Evolutionary conservation across 1,140 invertebrate species (phyloP).

Genomic region (Leguminivora glycinivorella): DNA sequence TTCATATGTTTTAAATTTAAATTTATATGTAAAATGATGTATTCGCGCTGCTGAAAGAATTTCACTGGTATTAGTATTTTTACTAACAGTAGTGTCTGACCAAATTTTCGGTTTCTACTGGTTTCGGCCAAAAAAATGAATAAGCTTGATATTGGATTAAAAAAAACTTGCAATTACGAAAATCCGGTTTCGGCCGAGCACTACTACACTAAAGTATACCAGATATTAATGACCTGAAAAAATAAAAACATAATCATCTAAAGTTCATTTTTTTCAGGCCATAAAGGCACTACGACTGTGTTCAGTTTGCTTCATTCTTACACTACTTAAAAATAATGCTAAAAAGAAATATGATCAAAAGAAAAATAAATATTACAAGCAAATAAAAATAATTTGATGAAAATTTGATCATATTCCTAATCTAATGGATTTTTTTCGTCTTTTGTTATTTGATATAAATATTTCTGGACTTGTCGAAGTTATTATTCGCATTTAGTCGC

Average conservation of each 20-base stretch:
- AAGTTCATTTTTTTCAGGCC: background rate
- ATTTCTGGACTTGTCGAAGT: no score
- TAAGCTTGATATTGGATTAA: no score
- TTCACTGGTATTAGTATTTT: no score
- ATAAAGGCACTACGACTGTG: background rate
- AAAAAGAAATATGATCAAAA: slow-evolving; percentile 24
- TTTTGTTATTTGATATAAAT: background rate
- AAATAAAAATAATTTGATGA: background rate
- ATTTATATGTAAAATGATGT: no score
- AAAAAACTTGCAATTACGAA: background rate
- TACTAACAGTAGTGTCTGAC: no score
- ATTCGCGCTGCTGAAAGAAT: no score
- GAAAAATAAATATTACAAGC: background rate
- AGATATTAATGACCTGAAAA: slow-evolving; percentile 11
- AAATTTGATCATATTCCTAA: slow-evolving; percentile 24
- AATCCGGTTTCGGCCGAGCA: background rate
- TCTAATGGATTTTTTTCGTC: background rate
- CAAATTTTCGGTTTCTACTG: no score
- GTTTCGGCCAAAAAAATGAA: no score
- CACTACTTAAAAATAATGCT: slow-evolving; percentile 2
- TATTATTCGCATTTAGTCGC: no score
- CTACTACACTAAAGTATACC: no score
- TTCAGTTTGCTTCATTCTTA: slow-evolving; percentile 28
- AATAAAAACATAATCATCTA: background rate
- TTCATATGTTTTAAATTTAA: no score